Evolutionary conservation across 23 tunicate species (phyloP), one percentile per base, ranked within the genome.

Genomic region (Halocynthia roretzi): DNA sequence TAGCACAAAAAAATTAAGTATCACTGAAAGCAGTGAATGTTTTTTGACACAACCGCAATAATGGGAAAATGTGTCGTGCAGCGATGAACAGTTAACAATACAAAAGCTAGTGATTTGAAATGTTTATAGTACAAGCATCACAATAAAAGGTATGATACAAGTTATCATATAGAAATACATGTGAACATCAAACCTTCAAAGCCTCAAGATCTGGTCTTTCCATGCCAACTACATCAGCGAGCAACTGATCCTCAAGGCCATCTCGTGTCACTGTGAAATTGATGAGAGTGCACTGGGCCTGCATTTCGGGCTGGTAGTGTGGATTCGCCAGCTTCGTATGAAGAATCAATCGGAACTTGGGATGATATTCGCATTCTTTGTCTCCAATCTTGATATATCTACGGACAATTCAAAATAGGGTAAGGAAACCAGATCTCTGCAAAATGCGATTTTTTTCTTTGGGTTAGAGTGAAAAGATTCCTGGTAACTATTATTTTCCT

Each of bases 231-330:
- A 93, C 98, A 65, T 83, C 86, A 31, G 98, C 98, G 62, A 93
- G 63, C 67, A 93, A 71, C 68, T 93, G 98, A 72, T 93, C 98
- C 70, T 93, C 98, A 76, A 93, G 79, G 55, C 98, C 98, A 61
- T 93, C 98, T 69, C 98, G 65, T n/a, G 98, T 93, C 10, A 93
- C 98, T n/a, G 98, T 93, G 83, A 93, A 93, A 72, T 93, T 93
- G 87, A 93, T 93, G 68, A 93, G 86, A 6, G 98, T 93, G 57
- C 98, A 93, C 65, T 93, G 98, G 51, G 98, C 98, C 71, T 93
- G 98, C 98, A 87, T 93, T 72, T 93, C 98, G n/a, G 98, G 98
- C 56, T 93, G 98, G 89, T 93, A 93, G 61, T 93, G 98, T 12
- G 98, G 98, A 76, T 93, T 93, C 68, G 98, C 98, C 21, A 93